Base-by-base conservation (phyloP, 2,888 invertebrate genomes). In the Lasioglossum morio region DNA sequence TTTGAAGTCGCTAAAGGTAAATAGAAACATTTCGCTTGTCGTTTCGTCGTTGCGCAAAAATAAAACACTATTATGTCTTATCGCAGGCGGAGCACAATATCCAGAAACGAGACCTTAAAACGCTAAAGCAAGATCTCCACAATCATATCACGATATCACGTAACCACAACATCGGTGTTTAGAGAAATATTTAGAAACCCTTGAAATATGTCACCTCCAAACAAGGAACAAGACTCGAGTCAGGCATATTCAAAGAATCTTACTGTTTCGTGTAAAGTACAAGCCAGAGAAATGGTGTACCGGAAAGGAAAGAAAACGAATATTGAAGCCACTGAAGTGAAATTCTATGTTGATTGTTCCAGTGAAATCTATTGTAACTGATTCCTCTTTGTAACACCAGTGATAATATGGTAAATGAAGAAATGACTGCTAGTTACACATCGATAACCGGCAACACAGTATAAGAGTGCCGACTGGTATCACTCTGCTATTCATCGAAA, bases 111-210 rank as follows among this genome's bases (percentile, higher is more conserved):
- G 93, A 94, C 82, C 91, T 95, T 19, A 93, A 93, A 90, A 93
- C 93, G 8, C 92, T 95, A 70, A 94, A 95, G 82, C 94, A 95
- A 86, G 95, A 95, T 79, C 95, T 94, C 85, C 93, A 92, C 53
- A 94, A 91, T 86, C 94, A 95, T 82, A 90, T 92, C 81, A 94
- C 93, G 81, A 91, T 92, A 69, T 69, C 69, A 37, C 69, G 34
- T 48, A 94, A 93, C 86, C 91, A 94, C 73, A 93, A 94, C 85
- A 92, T 94, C 19, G 94, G 91, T 37, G 93, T 94, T 79, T 94
- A 90, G 14, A 70, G 91, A 85, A 77, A 79, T 73, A 43, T n/a
- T 37, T 14, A 43, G 48, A 63, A 70, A 23, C n/a, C 27, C 10
- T 43, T 37, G 34, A 46, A 63, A 30, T 16, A 72, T 43, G 19